Percentiles rank a stretch among this genome's conserved stretches.
phyloP scores from a whole-genome alignment of 2,797 vertebrate species.

The Ptychadena robeensis region DNA sequence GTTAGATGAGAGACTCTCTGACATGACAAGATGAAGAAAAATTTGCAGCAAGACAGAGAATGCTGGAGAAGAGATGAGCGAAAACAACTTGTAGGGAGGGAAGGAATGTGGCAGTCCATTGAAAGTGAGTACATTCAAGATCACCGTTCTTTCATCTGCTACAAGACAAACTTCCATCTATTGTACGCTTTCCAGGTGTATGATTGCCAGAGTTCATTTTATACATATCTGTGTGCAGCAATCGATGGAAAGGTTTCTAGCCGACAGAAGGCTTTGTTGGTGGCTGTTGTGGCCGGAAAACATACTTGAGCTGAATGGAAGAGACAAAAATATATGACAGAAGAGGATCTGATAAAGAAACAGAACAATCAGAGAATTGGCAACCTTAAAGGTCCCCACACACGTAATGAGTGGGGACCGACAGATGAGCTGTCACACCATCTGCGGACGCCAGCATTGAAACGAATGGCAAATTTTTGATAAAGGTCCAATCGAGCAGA shows the following conservation, averaged over 20 bases:
- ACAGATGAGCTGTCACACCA: too few relatives aligned
- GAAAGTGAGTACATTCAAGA: conserved; percentile 18
- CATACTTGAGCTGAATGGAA: conserved; percentile 23
- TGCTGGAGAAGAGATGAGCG: not conserved
- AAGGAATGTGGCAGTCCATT: conserved; percentile 17
- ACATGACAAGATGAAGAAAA: not conserved
- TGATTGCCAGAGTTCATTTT: conserved; percentile 37
- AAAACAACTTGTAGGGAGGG: not conserved
- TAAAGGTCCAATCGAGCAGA: too few relatives aligned
- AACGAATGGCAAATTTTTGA: too few relatives aligned
- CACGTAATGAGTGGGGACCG: too few relatives aligned
- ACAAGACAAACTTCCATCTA: not conserved
- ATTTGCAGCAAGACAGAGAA: not conserved
- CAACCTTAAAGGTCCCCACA: too few relatives aligned
- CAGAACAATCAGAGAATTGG: not conserved
- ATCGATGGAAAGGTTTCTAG: conserved; percentile 7
- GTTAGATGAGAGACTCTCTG: not conserved
- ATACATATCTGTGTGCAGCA: conserved; percentile 9
- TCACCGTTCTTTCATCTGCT: conserved; percentile 7
- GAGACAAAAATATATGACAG: conserved; percentile 3
- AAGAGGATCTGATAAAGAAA: conserved; percentile 4
- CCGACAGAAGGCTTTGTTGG: not conserved
- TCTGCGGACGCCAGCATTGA: too few relatives aligned
- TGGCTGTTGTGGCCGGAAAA: not conserved
- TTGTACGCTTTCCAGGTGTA: conserved; percentile 14